phyloP scores from a whole-genome alignment of 2,797 vertebrate genomes.

The Spinibarbus caldwelli region DNA sequence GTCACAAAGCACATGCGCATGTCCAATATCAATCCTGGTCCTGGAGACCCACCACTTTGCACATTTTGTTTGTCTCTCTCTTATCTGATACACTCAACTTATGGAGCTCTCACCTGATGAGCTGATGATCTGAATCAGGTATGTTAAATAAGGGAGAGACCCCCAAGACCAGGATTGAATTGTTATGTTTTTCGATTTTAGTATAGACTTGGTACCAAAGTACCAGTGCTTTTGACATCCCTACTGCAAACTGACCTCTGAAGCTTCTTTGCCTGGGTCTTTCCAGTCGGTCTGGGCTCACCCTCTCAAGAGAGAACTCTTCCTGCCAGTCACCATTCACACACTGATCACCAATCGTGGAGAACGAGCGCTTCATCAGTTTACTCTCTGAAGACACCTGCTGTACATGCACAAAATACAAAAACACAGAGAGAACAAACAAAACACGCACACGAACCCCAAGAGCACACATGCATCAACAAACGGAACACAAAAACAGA shows the following conservation, averaged over 20 bases:
- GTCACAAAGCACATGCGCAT: background rate
- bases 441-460: background rate
- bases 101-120: background rate
- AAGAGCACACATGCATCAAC: slow-evolving; percentile 6
- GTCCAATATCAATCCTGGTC: background rate
- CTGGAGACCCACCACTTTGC: background rate
- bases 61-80: background rate
- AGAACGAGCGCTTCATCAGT: slow-evolving; percentile 95
- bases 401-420: slow-evolving; percentile 22
- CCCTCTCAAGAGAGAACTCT: slow-evolving; percentile 93
- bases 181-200: background rate
- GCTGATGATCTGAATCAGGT: background rate
- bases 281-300: slow-evolving; percentile 90
- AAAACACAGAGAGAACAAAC: background rate
- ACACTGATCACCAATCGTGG: slow-evolving; percentile 95
- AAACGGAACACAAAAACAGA: slow-evolving; percentile 2
- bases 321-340: slow-evolving; percentile 94
- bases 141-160: background rate
- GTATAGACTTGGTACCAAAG: background rate
- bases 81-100: background rate
- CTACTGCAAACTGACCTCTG: slow-evolving; percentile 73
- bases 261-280: slow-evolving; percentile 89
- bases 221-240: background rate
- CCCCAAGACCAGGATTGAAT: background rate
- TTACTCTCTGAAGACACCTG: slow-evolving; percentile 87